Base-by-base conservation (phyloP, 2,888 invertebrate genomes). In the Morpho helenor region DNA sequence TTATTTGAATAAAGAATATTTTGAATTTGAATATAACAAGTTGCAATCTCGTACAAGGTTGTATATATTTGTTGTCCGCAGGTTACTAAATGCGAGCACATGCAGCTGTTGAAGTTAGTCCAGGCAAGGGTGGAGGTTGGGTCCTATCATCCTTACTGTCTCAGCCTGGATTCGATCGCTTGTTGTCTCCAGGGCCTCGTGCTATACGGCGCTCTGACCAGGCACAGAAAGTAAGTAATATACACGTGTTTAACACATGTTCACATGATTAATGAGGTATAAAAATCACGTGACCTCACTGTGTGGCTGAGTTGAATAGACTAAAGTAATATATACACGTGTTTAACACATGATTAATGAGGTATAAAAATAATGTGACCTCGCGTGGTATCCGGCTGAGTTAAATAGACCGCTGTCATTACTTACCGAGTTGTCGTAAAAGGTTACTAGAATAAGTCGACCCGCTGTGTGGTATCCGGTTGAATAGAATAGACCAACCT, bases 61-160 rank as follows among this genome's bases (percentile, higher is more conserved):
- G 7, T 39, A 31, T 44, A 4, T 7, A 6, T 9, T 7, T 10
- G 7, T 39, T 50, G 41, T 31, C 8, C 7, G 8, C 68, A 87
- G 86, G 65, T 61, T 60, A 56, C 44, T 7, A 65, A 46, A 7
- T 79, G 82, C 64, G 84, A 85, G 6, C 92, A 93, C 68, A 92
- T 92, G 70, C 77, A 81, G 39, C 82, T 93, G 8, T 68, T 94
- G 58, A 89, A 88, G 59, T 80, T 84, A 53, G 85, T 92, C 2
- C 96, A 96, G 73, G 87, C 91, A 71, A 79, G 87, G 16, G 85
- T 93, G 39, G 95, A 95, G 77, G 72, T 75, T 22, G 70, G 85
- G 44, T 75, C 77, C 55, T 85, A 91, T 8, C 95, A 95, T 84
- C 95, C 96, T 0, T 95, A 95, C 82, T 93, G 94, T 66, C 88